These are phyloP conservation scores for Pollimyrus isidori DNA, from an alignment of 2,113 vertebrate species.

Conservation along the genomic window DNA sequence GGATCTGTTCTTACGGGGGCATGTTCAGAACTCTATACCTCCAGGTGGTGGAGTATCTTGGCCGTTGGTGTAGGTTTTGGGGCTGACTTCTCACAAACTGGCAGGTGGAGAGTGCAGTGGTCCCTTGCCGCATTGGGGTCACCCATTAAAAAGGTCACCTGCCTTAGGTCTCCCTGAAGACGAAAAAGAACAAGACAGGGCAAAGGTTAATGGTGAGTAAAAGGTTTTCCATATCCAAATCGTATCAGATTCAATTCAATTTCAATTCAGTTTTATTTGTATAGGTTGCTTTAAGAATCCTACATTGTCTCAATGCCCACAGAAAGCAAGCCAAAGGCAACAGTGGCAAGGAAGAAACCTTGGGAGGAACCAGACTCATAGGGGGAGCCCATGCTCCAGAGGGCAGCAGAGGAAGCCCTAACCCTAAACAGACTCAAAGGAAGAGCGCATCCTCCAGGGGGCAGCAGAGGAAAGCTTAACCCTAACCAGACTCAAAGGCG, in stretches of 20 bases:
- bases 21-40: conserved; percentile 19
- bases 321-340: too few relatives aligned
- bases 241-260: neutral
- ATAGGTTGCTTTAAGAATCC: too few relatives aligned
- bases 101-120: conserved; percentile 49
- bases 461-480: too few relatives aligned
- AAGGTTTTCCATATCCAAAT: neutral
- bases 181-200: neutral
- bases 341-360: too few relatives aligned
- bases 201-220: neutral
- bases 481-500: too few relatives aligned
- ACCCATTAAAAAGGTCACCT: conserved; percentile 68
- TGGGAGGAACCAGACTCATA: too few relatives aligned
- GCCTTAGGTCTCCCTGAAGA: conserved; percentile 63
- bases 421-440: too few relatives aligned
- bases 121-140: conserved; percentile 52
- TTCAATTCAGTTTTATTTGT: too few relatives aligned
- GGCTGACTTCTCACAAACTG: conserved; percentile 35
- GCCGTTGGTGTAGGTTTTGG: neutral
- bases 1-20: neutral
- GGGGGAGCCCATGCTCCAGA: too few relatives aligned
- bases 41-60: rapidly evolving
- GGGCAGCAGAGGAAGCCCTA: too few relatives aligned
- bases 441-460: too few relatives aligned
- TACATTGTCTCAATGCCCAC: too few relatives aligned